phyloP scores from a whole-genome alignment of 1,140 invertebrate genomes.

The Diabrotica virgifera region DNA sequence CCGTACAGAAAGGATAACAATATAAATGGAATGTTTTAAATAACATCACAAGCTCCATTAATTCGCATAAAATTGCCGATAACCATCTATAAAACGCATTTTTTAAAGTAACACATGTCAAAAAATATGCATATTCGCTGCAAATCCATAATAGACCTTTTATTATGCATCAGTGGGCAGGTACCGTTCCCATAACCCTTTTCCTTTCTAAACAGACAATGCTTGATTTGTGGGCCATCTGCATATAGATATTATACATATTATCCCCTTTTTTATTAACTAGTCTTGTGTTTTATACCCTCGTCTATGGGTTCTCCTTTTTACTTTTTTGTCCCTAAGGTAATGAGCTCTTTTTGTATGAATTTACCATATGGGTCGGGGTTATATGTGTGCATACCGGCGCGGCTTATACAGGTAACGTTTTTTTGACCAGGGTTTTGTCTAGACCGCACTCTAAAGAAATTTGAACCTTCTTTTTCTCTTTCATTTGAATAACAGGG shows the following conservation, averaged over 20 bases:
- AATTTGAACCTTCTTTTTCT: no score
- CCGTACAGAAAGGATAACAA: conserved; percentile 24
- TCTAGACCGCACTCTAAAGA: not conserved
- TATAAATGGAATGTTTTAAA: conserved; percentile 43
- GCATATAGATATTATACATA: conserved; percentile 31
- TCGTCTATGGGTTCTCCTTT: conserved; percentile 5
- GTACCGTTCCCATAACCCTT: conserved; percentile 39
- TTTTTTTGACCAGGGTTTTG: conserved; percentile 8
- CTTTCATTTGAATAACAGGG: no score
- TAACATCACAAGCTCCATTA: conserved; percentile 47
- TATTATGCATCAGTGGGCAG: conserved; percentile 42
- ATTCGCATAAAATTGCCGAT: conserved; percentile 39
- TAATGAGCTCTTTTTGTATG: conserved; percentile 33
- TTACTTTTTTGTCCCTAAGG: conserved; percentile 22
- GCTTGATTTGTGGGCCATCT: conserved; percentile 44
- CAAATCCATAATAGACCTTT: conserved; percentile 33
- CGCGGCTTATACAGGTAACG: conserved; percentile 11
- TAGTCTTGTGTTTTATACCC: conserved; percentile 16
- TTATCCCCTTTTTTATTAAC: conserved; percentile 18
- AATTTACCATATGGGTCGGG: conserved; percentile 6
- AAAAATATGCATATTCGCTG: conserved; percentile 34
- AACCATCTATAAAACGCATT: conserved; percentile 34
- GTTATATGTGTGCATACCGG: not conserved
- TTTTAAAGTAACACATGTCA: conserved; percentile 26
- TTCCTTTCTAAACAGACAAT: conserved; percentile 33